These are phyloP conservation scores for Promerops cafer DNA, from an alignment of 2,113 vertebrate genomes.

Conservation along the genomic window DNA sequence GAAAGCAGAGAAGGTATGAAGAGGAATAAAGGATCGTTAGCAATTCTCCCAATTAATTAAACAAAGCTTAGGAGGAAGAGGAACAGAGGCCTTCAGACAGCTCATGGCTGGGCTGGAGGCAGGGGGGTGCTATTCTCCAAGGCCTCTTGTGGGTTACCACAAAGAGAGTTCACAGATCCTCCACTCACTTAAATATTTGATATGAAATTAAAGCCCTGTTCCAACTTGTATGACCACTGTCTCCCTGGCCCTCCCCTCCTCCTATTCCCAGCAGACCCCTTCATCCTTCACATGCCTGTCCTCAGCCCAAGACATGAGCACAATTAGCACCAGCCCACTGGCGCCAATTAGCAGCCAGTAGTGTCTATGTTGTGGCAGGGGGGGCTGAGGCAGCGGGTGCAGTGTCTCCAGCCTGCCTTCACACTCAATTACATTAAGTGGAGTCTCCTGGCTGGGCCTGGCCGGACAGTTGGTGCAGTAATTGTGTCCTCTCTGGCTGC, in stretches of 20 bases:
- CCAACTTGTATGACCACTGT: constrained; percentile 69
- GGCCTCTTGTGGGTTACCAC: constrained; percentile 71
- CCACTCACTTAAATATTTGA: constrained; percentile 77
- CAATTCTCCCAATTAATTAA: constrained; percentile 76
- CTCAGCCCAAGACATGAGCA: constrained; percentile 75
- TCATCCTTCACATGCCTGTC: constrained; percentile 59
- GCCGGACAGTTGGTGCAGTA: constrained; percentile 71
- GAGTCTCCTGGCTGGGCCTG: constrained; percentile 72
- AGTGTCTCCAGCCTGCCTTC: constrained; percentile 92
- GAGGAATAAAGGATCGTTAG: constrained; percentile 41
- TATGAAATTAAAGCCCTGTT: constrained; percentile 72
- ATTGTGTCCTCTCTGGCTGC: constrained; percentile 71
- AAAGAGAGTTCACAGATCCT: constrained; percentile 59
- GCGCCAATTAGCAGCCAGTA: constrained; percentile 99
- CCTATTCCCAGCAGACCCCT: constrained; percentile 68
- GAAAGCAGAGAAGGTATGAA: neutral
- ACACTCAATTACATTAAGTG: constrained; percentile 98
- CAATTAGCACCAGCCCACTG: constrained; percentile 97
- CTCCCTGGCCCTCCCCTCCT: constrained; percentile 33
- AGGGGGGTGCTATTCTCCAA: constrained; percentile 29
- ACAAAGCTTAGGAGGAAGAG: constrained; percentile 39
- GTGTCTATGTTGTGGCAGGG: constrained; percentile 75
- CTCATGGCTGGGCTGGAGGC: neutral
- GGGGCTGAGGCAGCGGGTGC: constrained; percentile 61
- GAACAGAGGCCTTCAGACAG: constrained; percentile 15